phyloP scores from a whole-genome alignment of 2,797 vertebrate species.

The Manis crassicaudata region DNA sequence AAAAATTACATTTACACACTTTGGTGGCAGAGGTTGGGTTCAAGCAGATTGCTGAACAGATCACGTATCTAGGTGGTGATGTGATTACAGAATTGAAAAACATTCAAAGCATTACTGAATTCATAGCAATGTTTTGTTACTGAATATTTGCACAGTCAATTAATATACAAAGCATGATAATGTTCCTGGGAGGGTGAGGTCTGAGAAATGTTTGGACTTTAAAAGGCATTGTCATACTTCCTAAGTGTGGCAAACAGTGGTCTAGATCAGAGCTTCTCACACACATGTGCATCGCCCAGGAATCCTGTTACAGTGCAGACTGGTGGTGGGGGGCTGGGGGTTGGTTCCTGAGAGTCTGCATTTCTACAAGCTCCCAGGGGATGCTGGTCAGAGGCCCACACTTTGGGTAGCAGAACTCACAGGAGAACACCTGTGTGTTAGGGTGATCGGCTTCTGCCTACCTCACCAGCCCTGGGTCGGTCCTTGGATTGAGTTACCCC shows the following conservation, averaged over 20 bases:
- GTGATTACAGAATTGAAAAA: conserved; percentile 7
- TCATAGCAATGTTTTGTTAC: neutral
- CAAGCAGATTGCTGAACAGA: neutral
- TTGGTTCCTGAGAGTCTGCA: neutral
- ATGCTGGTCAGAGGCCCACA: neutral
- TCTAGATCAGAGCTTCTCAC: neutral
- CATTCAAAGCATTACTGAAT: neutral
- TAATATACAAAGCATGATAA: neutral
- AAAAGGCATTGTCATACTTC: neutral
- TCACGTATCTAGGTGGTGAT: neutral
- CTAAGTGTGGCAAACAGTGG: neutral
- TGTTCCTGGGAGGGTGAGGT: neutral
- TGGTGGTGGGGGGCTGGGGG: too few species aligned
- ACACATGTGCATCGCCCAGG: neutral
- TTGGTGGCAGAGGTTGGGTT: neutral
- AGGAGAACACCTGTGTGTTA: neutral
- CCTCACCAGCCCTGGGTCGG: neutral
- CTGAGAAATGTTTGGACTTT: neutral
- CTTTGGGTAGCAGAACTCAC: neutral
- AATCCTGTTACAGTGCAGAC: neutral
- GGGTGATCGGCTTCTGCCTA: neutral
- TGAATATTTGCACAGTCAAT: neutral
- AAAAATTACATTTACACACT: neutral
- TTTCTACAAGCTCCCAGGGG: neutral
- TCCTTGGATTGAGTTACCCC: neutral